Evolutionary conservation across 2,113 vertebrate species (phyloP).

Genomic region (Tenrec ecaudatus): DNA sequence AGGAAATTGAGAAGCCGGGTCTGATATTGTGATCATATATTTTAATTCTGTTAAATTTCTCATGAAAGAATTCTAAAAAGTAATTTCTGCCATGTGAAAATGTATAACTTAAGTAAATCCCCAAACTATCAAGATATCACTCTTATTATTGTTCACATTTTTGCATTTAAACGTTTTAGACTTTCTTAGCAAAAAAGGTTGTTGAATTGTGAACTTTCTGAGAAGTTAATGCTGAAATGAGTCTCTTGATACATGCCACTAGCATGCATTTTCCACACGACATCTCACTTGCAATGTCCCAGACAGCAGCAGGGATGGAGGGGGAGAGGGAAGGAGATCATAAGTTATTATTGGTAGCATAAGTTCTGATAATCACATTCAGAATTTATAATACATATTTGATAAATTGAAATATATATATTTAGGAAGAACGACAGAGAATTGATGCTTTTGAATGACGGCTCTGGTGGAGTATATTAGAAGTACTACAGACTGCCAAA

Average conservation of each 20-base stretch:
- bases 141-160: background rate
- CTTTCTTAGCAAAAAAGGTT: conserved; percentile 8
- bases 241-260: background rate
- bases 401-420: too few species aligned
- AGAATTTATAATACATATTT: conserved; percentile 9
- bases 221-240: conserved; percentile 36
- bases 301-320: too few species aligned
- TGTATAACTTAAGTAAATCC: background rate
- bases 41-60: background rate
- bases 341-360: background rate
- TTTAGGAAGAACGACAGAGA: too few species aligned
- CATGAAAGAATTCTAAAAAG: background rate
- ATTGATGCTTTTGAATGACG: too few species aligned
- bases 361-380: background rate
- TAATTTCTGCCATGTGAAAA: background rate
- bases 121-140: background rate
- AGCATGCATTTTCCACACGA: background rate
- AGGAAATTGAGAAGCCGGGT: background rate
- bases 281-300: background rate
- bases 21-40: background rate
- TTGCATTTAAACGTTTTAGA: background rate
- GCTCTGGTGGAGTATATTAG: too few species aligned
- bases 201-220: conserved; percentile 12
- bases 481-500: too few species aligned
- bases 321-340: too few species aligned